Percentiles rank a stretch among this genome's conserved stretches.
phyloP scores from a whole-genome alignment of 2,888 invertebrate species.

The Lasioglossum villosulum region DNA sequence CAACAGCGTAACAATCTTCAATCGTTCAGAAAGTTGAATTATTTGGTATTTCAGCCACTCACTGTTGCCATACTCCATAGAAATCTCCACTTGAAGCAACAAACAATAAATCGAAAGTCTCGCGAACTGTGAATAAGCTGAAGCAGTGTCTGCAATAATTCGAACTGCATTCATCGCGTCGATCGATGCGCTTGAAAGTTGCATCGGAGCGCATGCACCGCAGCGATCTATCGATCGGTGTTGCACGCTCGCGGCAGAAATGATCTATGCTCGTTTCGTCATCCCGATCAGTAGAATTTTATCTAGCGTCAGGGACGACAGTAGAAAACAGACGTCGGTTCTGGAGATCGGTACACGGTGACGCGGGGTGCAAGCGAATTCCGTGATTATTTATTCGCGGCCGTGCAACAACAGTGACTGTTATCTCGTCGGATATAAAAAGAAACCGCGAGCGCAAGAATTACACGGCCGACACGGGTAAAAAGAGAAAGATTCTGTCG shows the following conservation, averaged over 20 bases:
- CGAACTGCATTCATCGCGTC: background rate
- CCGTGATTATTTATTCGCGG: background rate
- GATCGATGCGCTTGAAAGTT: background rate
- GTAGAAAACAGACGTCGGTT: background rate
- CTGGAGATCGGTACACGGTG: background rate
- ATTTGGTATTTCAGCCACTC: no score
- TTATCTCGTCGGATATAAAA: background rate
- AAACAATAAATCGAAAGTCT: background rate
- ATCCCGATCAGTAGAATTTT: background rate
- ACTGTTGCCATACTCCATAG: no score
- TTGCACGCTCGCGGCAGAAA: background rate
- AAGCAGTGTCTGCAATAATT: background rate
- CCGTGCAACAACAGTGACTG: background rate
- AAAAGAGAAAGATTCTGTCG: constrained; percentile 2
- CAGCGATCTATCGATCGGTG: background rate
- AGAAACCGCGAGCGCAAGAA: constrained; percentile 16
- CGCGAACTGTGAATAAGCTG: background rate
- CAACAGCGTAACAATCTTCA: no score
- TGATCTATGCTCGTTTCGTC: background rate
- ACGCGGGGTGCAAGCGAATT: background rate
- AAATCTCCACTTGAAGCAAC: no score
- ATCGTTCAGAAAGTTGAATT: no score
- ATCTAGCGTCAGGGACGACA: background rate
- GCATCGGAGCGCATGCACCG: background rate
- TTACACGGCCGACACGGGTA: background rate